phyloP scores from a whole-genome alignment of 2,797 vertebrate species.

The Menidia menidia region DNA sequence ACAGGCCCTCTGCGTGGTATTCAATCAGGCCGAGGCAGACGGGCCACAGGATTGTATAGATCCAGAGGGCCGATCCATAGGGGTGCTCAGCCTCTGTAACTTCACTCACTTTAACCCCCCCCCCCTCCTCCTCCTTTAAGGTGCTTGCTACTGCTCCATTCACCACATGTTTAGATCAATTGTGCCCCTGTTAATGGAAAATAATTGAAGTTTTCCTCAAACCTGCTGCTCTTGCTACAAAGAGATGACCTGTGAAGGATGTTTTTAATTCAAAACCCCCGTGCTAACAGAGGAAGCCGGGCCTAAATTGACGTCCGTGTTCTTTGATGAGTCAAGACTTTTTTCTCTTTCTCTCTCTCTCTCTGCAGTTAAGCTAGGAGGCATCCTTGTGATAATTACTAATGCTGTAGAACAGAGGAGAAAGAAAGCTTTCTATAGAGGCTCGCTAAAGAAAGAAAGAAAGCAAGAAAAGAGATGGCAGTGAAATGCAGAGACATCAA shows the following conservation, averaged over 20 bases:
- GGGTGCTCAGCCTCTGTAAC: conserved; percentile 60
- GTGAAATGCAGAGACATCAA: conserved; percentile 71
- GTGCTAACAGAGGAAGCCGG: conserved; percentile 56
- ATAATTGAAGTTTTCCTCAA: conserved; percentile 74
- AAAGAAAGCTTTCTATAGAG: conserved; percentile 65
- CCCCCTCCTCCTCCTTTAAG: conserved; percentile 48
- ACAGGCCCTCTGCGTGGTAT: conserved; percentile 69
- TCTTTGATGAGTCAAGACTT: conserved; percentile 49
- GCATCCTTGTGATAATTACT: conserved; percentile 76
- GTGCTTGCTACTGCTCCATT: conserved; percentile 72
- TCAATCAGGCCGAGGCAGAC: conserved; percentile 79
- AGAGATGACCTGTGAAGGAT: conserved; percentile 75
- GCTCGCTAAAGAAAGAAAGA: conserved; percentile 42
- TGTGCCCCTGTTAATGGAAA: conserved; percentile 80
- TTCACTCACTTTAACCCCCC: conserved; percentile 49
- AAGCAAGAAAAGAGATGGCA: conserved; percentile 28
- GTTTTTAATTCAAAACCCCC: conserved; percentile 75
- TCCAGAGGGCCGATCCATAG: conserved; percentile 75
- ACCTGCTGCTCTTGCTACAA: conserved; percentile 71
- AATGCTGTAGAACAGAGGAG: conserved; percentile 62
- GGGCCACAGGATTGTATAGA: conserved; percentile 74
- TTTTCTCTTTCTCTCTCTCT: conserved; percentile 9
- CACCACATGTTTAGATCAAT: conserved; percentile 85
- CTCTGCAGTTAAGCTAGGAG: conserved; percentile 48
- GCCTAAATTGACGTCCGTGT: conserved; percentile 73